Conservation (phyloP, 53 echinoderm and acorn worm genomes). For the Temnopleurus reevesii region DNA sequence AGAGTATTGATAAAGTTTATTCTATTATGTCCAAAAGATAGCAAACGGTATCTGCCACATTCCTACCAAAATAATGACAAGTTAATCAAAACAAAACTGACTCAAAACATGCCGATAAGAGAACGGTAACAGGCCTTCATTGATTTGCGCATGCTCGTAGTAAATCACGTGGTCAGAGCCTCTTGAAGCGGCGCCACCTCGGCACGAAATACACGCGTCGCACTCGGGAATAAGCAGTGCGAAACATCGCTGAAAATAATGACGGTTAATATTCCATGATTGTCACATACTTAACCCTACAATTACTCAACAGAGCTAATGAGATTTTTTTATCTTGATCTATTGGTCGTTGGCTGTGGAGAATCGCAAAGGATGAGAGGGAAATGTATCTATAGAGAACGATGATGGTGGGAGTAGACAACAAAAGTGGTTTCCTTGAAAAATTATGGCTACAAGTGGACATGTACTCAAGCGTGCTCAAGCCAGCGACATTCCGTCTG, state of each 20-base stretch:
- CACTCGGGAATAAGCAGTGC: not conserved
- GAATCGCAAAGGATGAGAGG: not conserved
- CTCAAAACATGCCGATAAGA: not conserved
- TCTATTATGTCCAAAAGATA: too few relatives aligned
- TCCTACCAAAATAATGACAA: too few relatives aligned
- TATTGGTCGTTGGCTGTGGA: slow-evolving; percentile 23
- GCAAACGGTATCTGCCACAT: not conserved
- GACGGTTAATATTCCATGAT: slow-evolving; percentile 46
- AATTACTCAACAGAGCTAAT: slow-evolving; percentile 44
- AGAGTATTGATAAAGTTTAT: too few relatives aligned
- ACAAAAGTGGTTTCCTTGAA: slow-evolving; percentile 12
- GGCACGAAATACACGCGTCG: slow-evolving; percentile 12
- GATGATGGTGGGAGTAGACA: slow-evolving; percentile 7
- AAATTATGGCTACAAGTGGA: slow-evolving; percentile 21
- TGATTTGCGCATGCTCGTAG: not conserved
- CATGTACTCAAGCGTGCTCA: slow-evolving; percentile 10
- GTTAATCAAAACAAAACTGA: too few relatives aligned
- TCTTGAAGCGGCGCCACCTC: slow-evolving; percentile 10
- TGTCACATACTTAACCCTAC: slow-evolving; percentile 35
- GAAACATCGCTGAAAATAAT: slow-evolving; percentile 37
- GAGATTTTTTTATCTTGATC: slow-evolving; percentile 52
- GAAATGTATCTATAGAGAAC: slow-evolving; percentile 26
- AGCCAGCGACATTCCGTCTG: not conserved
- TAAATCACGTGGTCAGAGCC: not conserved
- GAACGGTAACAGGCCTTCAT: not conserved